Conservation (phyloP, 2,113 vertebrate genomes). For the mouse (Mus musculus) region GRCm39 chr17:16970501-16971000, state of each 20-base stretch:
- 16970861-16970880: not conserved
- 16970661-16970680: not conserved
- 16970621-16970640: not conserved
- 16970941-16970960: not conserved
- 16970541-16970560: not conserved
- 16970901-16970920: too few relatives aligned
- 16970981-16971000: not conserved
- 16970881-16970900: not conserved
- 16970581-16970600: not conserved
- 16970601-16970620: not conserved
- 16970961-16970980: not conserved
- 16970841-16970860: not conserved
- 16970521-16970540: not conserved
- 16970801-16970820: not conserved
- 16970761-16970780: slow-evolving; percentile 9
- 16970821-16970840: not conserved
- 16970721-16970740: not conserved
- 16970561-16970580: slow-evolving; percentile 33
- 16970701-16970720: not conserved
- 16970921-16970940: not conserved
- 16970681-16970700: not conserved
- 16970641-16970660: not conserved
- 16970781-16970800: not conserved
- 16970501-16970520: not conserved
- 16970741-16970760: not conserved